Evolutionary conservation across 2,113 vertebrate genomes (phyloP), one percentile per base, ranked within the genome.

Genomic region (Echinops telfairi): DNA sequence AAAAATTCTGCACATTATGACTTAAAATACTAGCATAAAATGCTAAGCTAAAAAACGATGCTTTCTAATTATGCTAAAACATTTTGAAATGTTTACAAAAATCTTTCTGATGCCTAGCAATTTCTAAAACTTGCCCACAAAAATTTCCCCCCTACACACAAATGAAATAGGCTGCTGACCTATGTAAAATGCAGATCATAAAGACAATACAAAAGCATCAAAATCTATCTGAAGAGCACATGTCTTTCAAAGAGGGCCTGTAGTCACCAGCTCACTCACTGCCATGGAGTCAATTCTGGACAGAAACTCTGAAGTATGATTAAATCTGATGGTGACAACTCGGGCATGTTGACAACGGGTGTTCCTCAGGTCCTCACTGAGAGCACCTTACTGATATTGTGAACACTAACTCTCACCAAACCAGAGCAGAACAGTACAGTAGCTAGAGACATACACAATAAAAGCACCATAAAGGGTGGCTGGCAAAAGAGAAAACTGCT

Each of bases 41-140:
- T 71, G 70, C n/a, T 53, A 33, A 11, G 27, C 12, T 36, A 19
- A 58, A 68, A 93, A 80, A 53, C 17, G 70, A 16, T 84, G 76
- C 81, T 76, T 71, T 84, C 73, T 91, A 86, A 53, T 38, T 43
- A 1, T 68, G 27, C 47, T 60, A 81, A 80, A 83, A 87, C 27
- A 36, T 93, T 68, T 73, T 53, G 12, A 4, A 92, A 70, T 78
- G 36, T 43, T 94, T 60, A 89, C 64, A 93, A 90, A 87, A 92
- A 36, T 60, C 15, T 84, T 88, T 79, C 58, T 88, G 22, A 3
- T 71, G 88, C 86, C 23, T 33, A 86, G 36, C 4, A 89, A 91
- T 85, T 95, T 93, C 57, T 93, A 92, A 88, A 94, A 86, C 27
- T n/a, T 58, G 64, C 68, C 25, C 58, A 82, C 23, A 77, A 27